A percentile compares a stretch with the other conserved stretches of the same genome.
These are phyloP conservation scores for Oreocharis arfaki DNA, from an alignment of 2,113 vertebrate species.

Conservation along the genomic window DNA sequence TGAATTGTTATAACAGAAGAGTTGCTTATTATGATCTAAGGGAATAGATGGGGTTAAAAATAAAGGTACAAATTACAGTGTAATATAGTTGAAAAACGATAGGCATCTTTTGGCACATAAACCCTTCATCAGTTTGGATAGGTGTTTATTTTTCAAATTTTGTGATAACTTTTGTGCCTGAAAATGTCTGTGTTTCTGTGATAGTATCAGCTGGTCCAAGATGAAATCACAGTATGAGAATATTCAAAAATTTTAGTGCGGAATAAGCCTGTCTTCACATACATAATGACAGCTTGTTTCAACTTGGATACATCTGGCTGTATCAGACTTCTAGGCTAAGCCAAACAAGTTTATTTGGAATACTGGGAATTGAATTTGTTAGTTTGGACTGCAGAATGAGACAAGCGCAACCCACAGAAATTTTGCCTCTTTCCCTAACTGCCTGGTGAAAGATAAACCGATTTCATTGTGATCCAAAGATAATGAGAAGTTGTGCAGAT, in stretches of 20 bases:
- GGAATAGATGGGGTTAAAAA: neutral
- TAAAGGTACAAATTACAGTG: neutral
- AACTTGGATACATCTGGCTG: neutral
- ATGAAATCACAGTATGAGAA: neutral
- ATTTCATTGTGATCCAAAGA: neutral
- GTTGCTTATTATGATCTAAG: neutral
- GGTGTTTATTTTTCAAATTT: neutral
- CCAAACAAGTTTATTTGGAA: neutral
- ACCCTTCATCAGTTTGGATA: neutral
- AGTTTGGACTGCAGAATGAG: neutral
- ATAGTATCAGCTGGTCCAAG: neutral
- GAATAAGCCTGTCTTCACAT: neutral
- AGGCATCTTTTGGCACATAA: neutral
- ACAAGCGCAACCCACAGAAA: neutral
- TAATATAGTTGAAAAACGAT: neutral
- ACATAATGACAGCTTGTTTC: neutral
- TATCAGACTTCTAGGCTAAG: neutral
- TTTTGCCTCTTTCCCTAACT: neutral
- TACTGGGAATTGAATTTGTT: neutral
- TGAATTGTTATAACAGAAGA: neutral
- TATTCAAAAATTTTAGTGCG: neutral
- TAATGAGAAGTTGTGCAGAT: neutral
- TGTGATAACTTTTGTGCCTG: neutral
- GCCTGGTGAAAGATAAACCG: neutral
- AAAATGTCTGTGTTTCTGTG: neutral